Evolutionary conservation across 2,888 invertebrate species (phyloP), one percentile per base, ranked within the genome.

Genomic region (Stenurella melanura): DNA sequence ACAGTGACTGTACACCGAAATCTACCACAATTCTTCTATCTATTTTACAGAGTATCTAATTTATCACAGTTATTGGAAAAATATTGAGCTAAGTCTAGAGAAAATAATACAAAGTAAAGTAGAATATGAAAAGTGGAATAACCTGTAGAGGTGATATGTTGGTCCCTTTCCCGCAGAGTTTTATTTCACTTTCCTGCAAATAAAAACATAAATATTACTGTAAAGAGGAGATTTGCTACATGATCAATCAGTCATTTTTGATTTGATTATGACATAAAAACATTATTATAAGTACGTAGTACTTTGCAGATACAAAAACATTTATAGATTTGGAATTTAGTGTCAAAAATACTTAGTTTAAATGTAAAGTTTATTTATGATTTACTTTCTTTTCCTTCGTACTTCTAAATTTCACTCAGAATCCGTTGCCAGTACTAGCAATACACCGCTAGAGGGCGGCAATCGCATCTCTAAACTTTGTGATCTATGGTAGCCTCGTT

Each of bases 141-240:
- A 79, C 26, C 11, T 73, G 73, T 15, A 61, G 60, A 10, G 83
- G 75, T 77, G 85, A 82, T 81, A 84, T 82, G 81, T 84, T 82
- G 73, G 81, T 82, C 74, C 84, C 91, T 80, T 91, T 90, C 60
- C 94, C 94, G 83, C 94, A 94, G 89, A 94, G 91, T 85, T 93
- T 93, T 75, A 94, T 93, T 85, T 92, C 91, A 88, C 93, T 93
- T 85, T 94, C 94, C 94, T 93, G 89, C 21, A 90, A 91, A 19
- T 57, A 71, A 34, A 56, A 54, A 17, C 15, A 12, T 61, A 3
- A 6, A 7, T 57, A 18, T 18, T 17, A 57, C 19, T 10, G 18
- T 5, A 3, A 26, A 26, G 21, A 26, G 21, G 21, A 26, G 2
- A 26, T 26, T 26, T 26, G 21, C 2, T 26, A 26, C 21, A 26